Percentiles rank a stretch among this genome's conserved stretches.
Conservation (phyloP, 2,797 vertebrate species). For the Diglossa cyanea region DNA sequence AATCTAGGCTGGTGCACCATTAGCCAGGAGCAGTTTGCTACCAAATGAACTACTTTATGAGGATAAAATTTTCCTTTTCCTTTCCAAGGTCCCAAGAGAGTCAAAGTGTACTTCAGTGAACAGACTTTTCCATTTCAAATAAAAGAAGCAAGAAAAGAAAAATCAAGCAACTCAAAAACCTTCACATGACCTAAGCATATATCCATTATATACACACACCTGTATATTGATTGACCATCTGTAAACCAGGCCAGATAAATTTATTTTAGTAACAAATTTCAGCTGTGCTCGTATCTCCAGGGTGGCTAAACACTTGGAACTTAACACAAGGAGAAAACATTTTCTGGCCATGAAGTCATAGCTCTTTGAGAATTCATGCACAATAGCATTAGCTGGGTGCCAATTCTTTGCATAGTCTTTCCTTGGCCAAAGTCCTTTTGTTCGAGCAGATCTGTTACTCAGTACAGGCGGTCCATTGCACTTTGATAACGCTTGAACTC, state of each 20-base stretch:
- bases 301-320: not conserved
- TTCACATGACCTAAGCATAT: not conserved
- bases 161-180: not conserved
- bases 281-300: not conserved
- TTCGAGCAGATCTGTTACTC: not conserved
- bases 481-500: not conserved
- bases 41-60: not conserved
- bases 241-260: not conserved
- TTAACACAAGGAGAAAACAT: constrained; percentile 6
- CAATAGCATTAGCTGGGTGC: not conserved
- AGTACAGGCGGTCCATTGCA: not conserved
- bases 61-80: not conserved
- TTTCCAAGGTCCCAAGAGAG: not conserved
- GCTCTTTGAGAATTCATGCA: not conserved
- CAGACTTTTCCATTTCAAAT: not conserved
- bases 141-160: not conserved
- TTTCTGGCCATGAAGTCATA: constrained; percentile 24
- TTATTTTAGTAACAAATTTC: constrained; percentile 19
- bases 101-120: not conserved
- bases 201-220: not conserved
- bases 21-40: not conserved
- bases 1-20: not conserved
- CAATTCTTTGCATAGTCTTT: not conserved
- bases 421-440: not conserved
- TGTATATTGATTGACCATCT: not conserved